Percentiles rank a stretch among this genome's conserved stretches.
Conservation (phyloP, 2,888 invertebrate genomes). For the Hanleya hanleyi region DNA sequence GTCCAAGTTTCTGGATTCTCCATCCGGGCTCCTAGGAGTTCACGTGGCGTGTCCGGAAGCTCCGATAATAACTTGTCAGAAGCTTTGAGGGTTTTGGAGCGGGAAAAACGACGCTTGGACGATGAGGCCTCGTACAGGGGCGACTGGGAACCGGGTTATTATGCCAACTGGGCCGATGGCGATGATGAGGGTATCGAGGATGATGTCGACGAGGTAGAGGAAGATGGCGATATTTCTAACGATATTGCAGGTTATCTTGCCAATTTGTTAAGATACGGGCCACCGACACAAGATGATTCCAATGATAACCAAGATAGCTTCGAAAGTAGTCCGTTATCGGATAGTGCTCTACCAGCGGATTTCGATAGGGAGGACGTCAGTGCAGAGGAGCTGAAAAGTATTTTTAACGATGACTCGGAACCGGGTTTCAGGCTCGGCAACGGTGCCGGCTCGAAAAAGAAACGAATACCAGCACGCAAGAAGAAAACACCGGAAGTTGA, state of each 20-base stretch:
- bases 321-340: no score
- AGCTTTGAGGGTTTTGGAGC: slow-evolving; percentile 5
- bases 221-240: not conserved
- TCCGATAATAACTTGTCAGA: not conserved
- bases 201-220: slow-evolving; percentile 7
- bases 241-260: slow-evolving; percentile 1
- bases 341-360: not conserved
- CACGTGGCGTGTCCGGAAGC: not conserved
- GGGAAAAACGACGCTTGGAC: slow-evolving; percentile 13
- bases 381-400: not conserved
- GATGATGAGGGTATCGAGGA: slow-evolving; percentile 78
- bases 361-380: not conserved
- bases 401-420: not conserved
- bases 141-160: slow-evolving; percentile 2
- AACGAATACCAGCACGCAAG: not conserved
- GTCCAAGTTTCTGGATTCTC: not conserved
- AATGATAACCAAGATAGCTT: not conserved
- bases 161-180: slow-evolving; percentile 77
- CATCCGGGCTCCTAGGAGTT: not conserved
- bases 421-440: not conserved
- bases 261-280: not conserved
- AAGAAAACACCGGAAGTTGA: slow-evolving; percentile 1
- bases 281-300: not conserved
- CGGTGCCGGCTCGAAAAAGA: not conserved
- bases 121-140: not conserved